Evolutionary conservation across 2,113 vertebrate genomes (phyloP).

Genomic region (Tautogolabrus adspersus): DNA sequence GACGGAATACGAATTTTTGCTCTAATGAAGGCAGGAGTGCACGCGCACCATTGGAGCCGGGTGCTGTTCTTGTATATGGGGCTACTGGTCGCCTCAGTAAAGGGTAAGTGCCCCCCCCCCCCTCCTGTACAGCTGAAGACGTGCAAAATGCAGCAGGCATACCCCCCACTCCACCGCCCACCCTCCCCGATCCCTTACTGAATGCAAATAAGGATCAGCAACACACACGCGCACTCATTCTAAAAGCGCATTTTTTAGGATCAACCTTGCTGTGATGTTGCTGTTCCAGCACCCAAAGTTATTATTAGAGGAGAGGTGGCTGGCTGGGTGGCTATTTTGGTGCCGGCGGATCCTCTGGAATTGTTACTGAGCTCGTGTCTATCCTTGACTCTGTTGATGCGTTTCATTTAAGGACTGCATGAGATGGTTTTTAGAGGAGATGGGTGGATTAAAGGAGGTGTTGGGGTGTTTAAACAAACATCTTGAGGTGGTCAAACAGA

Average conservation of each 20-base stretch:
- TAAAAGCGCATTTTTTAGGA: constrained; percentile 60
- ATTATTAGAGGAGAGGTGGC: constrained; percentile 47
- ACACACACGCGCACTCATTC: constrained; percentile 38
- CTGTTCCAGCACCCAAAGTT: constrained; percentile 62
- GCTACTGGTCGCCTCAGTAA: constrained; percentile 88
- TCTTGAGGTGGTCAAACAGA: constrained; percentile 43
- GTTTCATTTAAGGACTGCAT: constrained; percentile 15
- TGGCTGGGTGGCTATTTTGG: constrained; percentile 46
- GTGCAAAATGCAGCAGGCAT: constrained; percentile 71
- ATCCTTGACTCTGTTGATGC: constrained; percentile 23
- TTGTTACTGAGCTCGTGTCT: constrained; percentile 20
- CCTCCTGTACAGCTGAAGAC: constrained; percentile 44
- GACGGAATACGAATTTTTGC: constrained; percentile 86
- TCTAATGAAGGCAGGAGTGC: constrained; percentile 86
- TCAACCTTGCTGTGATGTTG: constrained; percentile 39
- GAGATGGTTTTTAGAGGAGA: constrained; percentile 12
- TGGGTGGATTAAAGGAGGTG: constrained; percentile 20
- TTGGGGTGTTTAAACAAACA: neutral
- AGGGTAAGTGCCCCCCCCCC: constrained; percentile 86
- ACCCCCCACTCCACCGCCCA: constrained; percentile 49
- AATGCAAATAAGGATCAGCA: constrained; percentile 72
- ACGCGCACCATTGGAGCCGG: constrained; percentile 89
- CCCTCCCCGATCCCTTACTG: constrained; percentile 49
- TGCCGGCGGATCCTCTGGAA: constrained; percentile 42
- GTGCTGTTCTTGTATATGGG: constrained; percentile 91